Percentiles rank a stretch among this genome's conserved stretches.
phyloP scores from a whole-genome alignment of 1,140 invertebrate species.

The Coelopa frigida region DNA sequence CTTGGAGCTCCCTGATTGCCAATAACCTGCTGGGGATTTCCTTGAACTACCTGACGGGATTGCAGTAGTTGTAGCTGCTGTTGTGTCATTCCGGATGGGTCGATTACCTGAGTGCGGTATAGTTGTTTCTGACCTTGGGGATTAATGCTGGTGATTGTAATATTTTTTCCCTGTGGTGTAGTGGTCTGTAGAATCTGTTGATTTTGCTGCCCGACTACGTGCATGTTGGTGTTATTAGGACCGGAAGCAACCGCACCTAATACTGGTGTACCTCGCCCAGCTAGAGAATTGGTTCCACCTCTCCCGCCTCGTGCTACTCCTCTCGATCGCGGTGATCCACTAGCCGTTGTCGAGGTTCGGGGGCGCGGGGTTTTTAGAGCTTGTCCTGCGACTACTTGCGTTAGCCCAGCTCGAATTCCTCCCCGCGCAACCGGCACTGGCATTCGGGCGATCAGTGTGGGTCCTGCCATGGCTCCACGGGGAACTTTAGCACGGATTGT shows the following conservation, averaged over 20 bases:
- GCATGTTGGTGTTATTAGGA: too few relatives aligned
- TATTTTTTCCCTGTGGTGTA: too few relatives aligned
- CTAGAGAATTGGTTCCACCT: too few relatives aligned
- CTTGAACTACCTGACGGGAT: conserved; percentile 21
- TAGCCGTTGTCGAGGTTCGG: conserved; percentile 1
- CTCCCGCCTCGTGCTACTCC: conserved; percentile 3
- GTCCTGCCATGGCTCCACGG: conserved; percentile 6
- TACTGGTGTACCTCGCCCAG: background rate
- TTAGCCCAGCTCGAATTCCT: conserved; percentile 1
- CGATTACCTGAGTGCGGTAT: too few relatives aligned
- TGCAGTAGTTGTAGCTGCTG: conserved; percentile 14
- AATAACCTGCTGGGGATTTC: background rate
- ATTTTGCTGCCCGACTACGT: too few relatives aligned
- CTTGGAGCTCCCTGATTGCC: background rate
- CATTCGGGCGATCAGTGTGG: conserved; percentile 11
- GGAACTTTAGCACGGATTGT: conserved; percentile 8
- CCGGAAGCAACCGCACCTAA: conserved; percentile 1
- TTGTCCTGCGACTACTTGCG: conserved; percentile 18
- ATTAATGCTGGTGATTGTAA: too few relatives aligned
- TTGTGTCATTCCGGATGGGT: background rate
- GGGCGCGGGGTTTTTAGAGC: conserved; percentile 6
- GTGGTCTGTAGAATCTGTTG: too few relatives aligned
- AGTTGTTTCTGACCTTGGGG: too few relatives aligned
- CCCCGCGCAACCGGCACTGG: background rate
- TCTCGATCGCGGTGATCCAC: background rate